Evolutionary conservation across 2,113 vertebrate species (phyloP).

Genomic region (Ardeotis arabs): DNA sequence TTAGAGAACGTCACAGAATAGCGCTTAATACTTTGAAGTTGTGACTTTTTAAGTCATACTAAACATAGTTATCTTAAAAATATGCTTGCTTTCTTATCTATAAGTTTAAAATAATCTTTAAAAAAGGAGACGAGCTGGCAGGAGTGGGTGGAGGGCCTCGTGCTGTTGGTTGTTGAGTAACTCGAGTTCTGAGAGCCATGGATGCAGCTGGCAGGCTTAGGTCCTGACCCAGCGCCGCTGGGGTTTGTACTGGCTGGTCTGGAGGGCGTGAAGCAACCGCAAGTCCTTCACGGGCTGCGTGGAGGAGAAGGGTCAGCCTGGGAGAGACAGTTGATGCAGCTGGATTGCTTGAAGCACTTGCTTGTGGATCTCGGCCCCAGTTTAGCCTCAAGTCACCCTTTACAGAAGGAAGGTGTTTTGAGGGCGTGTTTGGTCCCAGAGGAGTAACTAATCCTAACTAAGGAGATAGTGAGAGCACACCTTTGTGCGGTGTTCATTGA

Average conservation of each 20-base stretch:
- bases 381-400: background rate
- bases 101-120: background rate
- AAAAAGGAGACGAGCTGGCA: background rate
- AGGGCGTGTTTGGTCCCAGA: background rate
- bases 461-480: rapidly evolving
- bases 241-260: background rate
- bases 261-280: background rate
- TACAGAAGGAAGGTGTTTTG: background rate
- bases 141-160: background rate
- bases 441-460: background rate
- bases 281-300: background rate
- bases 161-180: background rate
- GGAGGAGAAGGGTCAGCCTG: background rate
- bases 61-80: background rate
- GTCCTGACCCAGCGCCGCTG: rapidly evolving
- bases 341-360: background rate
- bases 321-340: background rate
- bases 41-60: background rate
- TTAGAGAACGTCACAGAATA: background rate
- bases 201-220: background rate
- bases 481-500: background rate
- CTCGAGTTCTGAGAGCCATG: background rate
- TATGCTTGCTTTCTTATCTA: background rate
- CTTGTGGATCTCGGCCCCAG: background rate
- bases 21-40: background rate